Conservation (phyloP, 2,797 vertebrate genomes). For the Oreochromis grahami region DNA sequence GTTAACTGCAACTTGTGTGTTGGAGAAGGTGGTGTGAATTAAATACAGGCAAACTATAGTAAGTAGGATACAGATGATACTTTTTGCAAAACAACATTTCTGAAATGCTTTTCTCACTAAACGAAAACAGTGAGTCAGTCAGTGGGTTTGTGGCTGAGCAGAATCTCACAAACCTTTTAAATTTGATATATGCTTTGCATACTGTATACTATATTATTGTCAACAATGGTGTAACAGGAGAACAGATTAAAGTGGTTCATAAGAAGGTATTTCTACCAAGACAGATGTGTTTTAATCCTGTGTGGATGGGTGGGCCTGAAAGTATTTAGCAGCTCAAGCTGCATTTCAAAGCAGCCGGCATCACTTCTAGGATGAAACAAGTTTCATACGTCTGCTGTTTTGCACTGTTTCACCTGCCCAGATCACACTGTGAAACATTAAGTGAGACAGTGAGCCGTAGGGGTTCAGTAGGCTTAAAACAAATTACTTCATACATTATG, state of each 20-base stretch:
- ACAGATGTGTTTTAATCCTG: conserved; percentile 17
- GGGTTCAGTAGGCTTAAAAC: background rate
- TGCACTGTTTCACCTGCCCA: background rate
- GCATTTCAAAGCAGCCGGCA: background rate
- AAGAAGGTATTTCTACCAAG: background rate
- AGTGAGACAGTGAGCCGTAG: background rate
- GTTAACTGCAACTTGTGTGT: background rate
- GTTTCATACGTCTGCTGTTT: background rate
- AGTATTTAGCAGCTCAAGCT: background rate
- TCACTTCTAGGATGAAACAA: background rate
- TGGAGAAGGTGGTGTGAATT: background rate
- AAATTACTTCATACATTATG: background rate
- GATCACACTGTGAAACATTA: background rate
- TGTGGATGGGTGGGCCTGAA: background rate
- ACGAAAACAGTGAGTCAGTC: background rate
- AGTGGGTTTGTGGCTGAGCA: background rate
- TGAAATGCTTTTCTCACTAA: background rate
- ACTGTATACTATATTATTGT: background rate
- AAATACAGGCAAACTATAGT: background rate
- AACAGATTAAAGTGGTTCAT: conserved; percentile 7
- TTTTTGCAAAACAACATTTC: background rate
- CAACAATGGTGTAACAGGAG: conserved; percentile 3
- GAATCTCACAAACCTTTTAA: background rate
- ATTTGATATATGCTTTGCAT: background rate
- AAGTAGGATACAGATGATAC: background rate